Base-by-base conservation (phyloP, 2,113 vertebrate species). In the Chrysemys picta region DNA sequence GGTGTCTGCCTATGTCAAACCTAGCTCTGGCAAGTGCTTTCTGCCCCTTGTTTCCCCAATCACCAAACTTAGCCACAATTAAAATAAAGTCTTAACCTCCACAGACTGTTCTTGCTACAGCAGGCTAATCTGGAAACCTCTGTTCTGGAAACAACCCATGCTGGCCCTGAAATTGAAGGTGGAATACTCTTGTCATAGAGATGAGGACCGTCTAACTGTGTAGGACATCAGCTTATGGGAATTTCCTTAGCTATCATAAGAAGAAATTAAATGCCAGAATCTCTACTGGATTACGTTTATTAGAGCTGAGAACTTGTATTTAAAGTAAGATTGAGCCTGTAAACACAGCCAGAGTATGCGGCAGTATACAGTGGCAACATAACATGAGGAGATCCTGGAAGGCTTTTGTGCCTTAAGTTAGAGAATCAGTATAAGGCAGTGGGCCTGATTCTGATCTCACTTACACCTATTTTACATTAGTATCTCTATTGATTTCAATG, bases 201-300 rank as follows among this genome's bases (percentile, higher is more conserved):
- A 96, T 90, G 96, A 96, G 35, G 57, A 85, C 95, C 21, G n/a
- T 90, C 94, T 90, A 5, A 2, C 91, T 82, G 81, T 0, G 29
- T 94, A 54, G 94, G 96, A 97, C 97, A 96, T 96, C 96, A 96
- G 90, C 84, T 87, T 95, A 94, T 96, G 96, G 96, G 94, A 96
- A 94, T 95, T 84, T 94, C 93, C 96, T 95, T 91, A 96, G 96
- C 78, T 96, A 94, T 93, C 93, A 87, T 88, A 91, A 96, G 89
- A 95, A 97, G 94, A 93, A 92, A 93, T 93, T 95, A 94, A 96
- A 96, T 95, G 93, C 93, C 93, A 96, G 84, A 80, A 78, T 91
- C 94, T 93, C 96, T 94, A 79, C 85, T 93, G 79, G 95, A 94
- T 95, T 89, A 80, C 12, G 89, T 92, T 85, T 80, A 86, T 16